Evolutionary conservation across 2,888 invertebrate genomes (phyloP), one percentile per base, ranked within the genome.

Genomic region (Adela reaumurella): DNA sequence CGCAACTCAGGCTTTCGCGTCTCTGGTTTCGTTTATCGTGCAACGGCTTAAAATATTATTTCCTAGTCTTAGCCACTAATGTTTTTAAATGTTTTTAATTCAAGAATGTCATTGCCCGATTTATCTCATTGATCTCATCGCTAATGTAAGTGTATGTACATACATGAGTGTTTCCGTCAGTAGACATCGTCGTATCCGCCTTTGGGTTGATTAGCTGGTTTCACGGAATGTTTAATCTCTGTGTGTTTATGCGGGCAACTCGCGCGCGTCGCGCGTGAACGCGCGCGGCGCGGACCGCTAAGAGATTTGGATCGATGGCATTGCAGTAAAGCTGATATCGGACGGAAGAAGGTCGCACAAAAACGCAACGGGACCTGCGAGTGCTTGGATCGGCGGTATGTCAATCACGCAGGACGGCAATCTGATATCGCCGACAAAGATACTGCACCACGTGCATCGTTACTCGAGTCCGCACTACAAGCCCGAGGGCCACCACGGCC

Each of bases 281-380:
- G 65, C 68, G 73, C 66, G 69, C 64, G 61, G 62, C 62, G 63
- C 62, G 16, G 49, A 58, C 67, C 65, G 70, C 73, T 78, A 77
- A 78, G 78, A 67, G 66, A 69, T 14, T 70, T 71, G 74, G 66
- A 70, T 73, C 76, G 77, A 73, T 76, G 70, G 67, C 63, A 74
- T 78, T 78, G 69, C 78, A 78, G 78, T 74, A 74, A 78, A 77
- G 72, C 77, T 77, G 78, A 73, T 74, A 65, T 74, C 76, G 64
- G 77, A 77, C 57, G 78, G 76, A 67, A 59, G 78, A 61, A 67
- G 63, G 62, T 63, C 65, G 57, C 74, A 70, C 65, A 72, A 72
- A 59, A 76, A 73, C 58, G 65, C 69, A 54, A 69, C 70, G 51
- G 67, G 68, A 53, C 19, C 29, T 8, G 74, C 70, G 63, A 67